These are phyloP conservation scores for Lamprologus speciosus DNA, from an alignment of 2,113 vertebrate genomes.

Conservation along the genomic window DNA sequence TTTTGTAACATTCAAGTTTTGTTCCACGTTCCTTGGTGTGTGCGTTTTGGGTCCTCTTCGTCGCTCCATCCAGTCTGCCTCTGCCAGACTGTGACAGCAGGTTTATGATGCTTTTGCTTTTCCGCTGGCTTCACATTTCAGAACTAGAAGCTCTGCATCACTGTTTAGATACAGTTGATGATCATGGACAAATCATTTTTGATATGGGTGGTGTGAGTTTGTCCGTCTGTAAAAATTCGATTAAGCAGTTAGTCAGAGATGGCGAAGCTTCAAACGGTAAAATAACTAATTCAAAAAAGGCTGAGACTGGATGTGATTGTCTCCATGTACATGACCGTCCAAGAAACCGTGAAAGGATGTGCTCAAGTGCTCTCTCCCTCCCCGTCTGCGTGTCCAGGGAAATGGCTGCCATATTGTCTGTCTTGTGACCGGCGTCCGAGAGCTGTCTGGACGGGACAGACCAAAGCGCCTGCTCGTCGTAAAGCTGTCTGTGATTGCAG, in stretches of 20 bases:
- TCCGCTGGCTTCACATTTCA: neutral
- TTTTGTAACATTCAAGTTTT: neutral
- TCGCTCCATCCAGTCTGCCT: neutral
- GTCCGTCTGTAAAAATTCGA: neutral
- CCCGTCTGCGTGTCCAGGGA: neutral
- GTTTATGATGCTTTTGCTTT: neutral
- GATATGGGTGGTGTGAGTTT: neutral
- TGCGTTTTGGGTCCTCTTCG: neutral
- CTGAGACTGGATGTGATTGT: neutral
- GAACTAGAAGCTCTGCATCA: neutral
- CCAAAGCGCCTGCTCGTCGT: neutral
- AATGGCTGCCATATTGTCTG: neutral
- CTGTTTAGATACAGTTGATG: neutral
- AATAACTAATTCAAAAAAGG: neutral
- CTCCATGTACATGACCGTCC: neutral
- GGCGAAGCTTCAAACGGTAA: neutral
- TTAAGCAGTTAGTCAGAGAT: neutral
- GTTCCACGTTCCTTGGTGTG: neutral
- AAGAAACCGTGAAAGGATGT: neutral
- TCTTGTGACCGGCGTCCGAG: neutral
- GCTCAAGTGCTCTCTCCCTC: neutral
- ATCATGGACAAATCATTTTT: neutral
- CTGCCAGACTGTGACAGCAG: neutral
- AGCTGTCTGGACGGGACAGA: neutral
- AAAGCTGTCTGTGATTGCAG: conserved; percentile 7